phyloP scores from a whole-genome alignment of 2,797 vertebrate genomes.

The Synanceia verrucosa region DNA sequence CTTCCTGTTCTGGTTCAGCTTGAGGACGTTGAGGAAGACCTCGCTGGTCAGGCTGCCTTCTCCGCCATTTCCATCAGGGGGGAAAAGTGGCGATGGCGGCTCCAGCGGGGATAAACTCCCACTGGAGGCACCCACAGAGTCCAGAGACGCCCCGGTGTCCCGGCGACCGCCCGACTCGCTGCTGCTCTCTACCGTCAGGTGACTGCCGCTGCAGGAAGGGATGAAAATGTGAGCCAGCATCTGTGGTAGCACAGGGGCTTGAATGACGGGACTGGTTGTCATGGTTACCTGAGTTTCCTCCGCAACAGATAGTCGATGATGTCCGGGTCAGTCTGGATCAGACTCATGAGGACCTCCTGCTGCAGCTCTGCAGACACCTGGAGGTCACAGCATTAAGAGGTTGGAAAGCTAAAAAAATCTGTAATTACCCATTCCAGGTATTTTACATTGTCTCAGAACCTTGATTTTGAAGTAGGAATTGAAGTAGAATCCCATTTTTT shows the following conservation, averaged over 20 bases:
- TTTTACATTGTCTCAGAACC: background rate
- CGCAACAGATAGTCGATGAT: slow-evolving; percentile 92
- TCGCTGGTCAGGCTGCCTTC: slow-evolving; percentile 79
- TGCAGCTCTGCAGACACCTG: slow-evolving; percentile 92
- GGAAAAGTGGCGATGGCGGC: slow-evolving; percentile 72
- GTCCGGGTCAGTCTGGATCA: slow-evolving; percentile 92
- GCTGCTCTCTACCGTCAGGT: slow-evolving; percentile 55
- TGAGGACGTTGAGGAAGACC: slow-evolving; percentile 82
- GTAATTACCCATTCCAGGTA: background rate
- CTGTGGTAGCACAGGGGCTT: background rate
- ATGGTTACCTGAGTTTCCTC: slow-evolving; percentile 83
- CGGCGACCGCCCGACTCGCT: slow-evolving; percentile 60
- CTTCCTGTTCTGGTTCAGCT: slow-evolving; percentile 79
- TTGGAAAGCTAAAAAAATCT: too few relatives aligned
- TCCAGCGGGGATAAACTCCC: slow-evolving; percentile 78
- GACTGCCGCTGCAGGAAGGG: slow-evolving; percentile 55
- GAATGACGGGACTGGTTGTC: background rate
- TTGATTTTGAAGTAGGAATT: background rate
- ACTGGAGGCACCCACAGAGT: slow-evolving; percentile 77
- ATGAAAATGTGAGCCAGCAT: background rate
- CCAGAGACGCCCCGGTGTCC: slow-evolving; percentile 76
- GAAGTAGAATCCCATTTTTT: background rate
- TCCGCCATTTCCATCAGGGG: slow-evolving; percentile 41
- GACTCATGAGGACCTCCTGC: slow-evolving; percentile 88
- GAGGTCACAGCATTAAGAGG: too few relatives aligned